phyloP scores from a whole-genome alignment of 2,113 vertebrate species.

The Pungitius pungitius region DNA sequence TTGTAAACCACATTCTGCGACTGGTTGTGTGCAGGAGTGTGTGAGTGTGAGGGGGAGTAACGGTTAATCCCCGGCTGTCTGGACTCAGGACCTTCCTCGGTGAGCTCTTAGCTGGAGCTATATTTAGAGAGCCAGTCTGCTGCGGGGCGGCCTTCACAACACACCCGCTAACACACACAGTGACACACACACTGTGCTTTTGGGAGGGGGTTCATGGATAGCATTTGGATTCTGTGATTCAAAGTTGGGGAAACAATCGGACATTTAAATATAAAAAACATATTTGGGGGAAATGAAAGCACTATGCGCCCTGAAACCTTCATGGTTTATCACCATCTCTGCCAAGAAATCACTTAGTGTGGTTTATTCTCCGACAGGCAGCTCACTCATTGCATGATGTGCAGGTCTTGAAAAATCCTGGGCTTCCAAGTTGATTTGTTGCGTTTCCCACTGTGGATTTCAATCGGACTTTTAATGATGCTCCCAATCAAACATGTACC shows the following conservation, averaged over 20 bases:
- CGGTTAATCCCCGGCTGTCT: conserved; percentile 50
- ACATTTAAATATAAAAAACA: neutral
- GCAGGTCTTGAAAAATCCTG: neutral
- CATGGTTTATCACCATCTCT: conserved; percentile 11
- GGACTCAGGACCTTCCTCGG: conserved; percentile 40
- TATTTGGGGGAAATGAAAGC: neutral
- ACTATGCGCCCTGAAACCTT: neutral
- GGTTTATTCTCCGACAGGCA: conserved; percentile 16
- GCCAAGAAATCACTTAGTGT: conserved; percentile 33
- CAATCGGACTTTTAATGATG: neutral
- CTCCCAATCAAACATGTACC: neutral
- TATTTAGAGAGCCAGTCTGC: conserved; percentile 58
- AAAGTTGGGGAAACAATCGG: neutral
- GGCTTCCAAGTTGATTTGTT: neutral
- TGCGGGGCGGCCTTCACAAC: conserved; percentile 14
- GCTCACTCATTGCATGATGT: conserved; percentile 11
- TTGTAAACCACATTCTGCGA: neutral
- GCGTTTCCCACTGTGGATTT: neutral
- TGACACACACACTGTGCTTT: conserved; percentile 1
- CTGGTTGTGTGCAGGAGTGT: neutral
- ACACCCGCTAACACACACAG: neutral
- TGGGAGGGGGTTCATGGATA: neutral
- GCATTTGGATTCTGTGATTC: neutral
- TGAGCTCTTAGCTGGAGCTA: conserved; percentile 60
- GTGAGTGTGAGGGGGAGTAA: conserved; percentile 17